Base-by-base conservation (phyloP, 2,888 invertebrate genomes). In the Ophraella communa region DNA sequence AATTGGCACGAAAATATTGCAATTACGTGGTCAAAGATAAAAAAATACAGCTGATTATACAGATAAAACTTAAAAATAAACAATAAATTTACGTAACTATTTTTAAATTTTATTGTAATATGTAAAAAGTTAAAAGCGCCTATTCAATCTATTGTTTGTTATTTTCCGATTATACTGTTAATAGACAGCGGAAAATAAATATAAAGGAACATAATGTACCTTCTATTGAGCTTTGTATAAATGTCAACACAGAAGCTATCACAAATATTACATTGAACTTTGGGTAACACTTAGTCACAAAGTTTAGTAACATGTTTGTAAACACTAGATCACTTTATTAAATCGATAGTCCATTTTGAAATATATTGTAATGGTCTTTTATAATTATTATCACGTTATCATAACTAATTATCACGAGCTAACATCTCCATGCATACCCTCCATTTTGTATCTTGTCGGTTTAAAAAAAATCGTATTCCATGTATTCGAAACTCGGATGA, bases 241-340 rank as follows among this genome's bases (percentile, higher is more conserved):
- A 70, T 74, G 77, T 76, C 78, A 78, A 77, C 76, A 78, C 77
- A 74, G 73, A 74, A 71, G 76, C 71, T 68, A 78, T 71, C 71
- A 78, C 71, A 71, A 76, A 72, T 72, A 76, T 73, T 70, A 76
- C 73, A 74, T 73, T 73, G 69, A 71, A 76, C 71, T 70, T 76
- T 71, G 67, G 54, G 56, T 61, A 54, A 55, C 58, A 67, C 64
- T 59, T 53, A 65, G 72, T 70, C 69, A 65, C 70, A 51, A 35
- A 68, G 71, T 71, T 76, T 72, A 73, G 69, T 69, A 70, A 72
- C 78, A 78, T 78, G 75, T 75, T 39, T 67, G 64, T 65, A 64
- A 53, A 7, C 60, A 62, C 56, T 59, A 56, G 42, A 59, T 42
- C 63, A 64, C 35, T 54, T 57, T 30, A 54, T 45, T 49, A n/a